Evolutionary conservation across 2,888 invertebrate genomes (phyloP), one percentile per base, ranked within the genome.

Genomic region (Lepidocyrtinus sp.): DNA sequence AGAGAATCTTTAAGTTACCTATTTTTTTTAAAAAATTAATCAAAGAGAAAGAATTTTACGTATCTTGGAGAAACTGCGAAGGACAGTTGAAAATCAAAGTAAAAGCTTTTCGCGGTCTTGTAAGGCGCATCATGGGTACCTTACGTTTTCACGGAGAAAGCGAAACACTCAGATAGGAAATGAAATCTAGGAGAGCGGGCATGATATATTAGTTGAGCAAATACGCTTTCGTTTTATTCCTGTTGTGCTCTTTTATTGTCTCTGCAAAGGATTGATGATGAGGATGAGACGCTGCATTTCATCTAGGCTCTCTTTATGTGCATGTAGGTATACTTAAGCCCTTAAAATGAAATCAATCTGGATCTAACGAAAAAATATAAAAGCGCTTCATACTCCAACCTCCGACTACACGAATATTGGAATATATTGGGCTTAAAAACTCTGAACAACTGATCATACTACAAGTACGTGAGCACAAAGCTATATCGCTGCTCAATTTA

Each of bases 281-380:
- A n/a, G n/a, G 2, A n/a, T n/a, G 50, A 50, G 50, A 50, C 50
- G 50, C 50, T 50, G 17, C 50, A 50, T 50, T 50, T 50, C 50
- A 50, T 50, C 50, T 50, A 7, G 36, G 17, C n/a, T 50, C 50
- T 50, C 15, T 17, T 50, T 50, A 50, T 50, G 50, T 36, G 12
- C 12, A 5, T 36, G 36, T 50, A 50, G 5, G 12, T 12, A 15
- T 50, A n/a, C 15, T 50, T 50, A 50, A 50, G 50, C 50, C 17
- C 50, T 12, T 50, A 12, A 17, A 50, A 50, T 50, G 50, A 50
- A 50, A 50, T 50, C 50, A 50, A 50, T 50, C 50, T 50, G 50
- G 50, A 50, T 50, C 50, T 50, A 17, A 50, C 12, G 17, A 17
- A 17, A 50, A 12, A 50, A 50, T 50, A 50, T 50, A 50, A 50